Percentiles rank a stretch among this genome's conserved stretches.
phyloP scores from a whole-genome alignment of 2,888 invertebrate genomes.

The Amphipoea oculea region DNA sequence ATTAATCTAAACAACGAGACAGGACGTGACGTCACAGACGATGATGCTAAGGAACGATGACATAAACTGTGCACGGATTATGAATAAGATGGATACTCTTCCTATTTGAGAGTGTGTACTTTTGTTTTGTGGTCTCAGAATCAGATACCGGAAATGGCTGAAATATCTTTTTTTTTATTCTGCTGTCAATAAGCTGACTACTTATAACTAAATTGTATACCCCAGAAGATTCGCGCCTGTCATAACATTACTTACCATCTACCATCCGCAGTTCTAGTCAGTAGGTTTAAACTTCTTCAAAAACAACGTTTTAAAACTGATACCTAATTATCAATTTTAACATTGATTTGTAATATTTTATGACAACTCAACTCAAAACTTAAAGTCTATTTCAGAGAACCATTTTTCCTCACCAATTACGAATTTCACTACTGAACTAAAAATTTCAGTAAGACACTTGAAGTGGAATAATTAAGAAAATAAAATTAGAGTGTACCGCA shows the following conservation, averaged over 20 bases:
- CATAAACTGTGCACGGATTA: conserved; percentile 26
- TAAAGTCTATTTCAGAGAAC: neutral
- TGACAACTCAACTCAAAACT: neutral
- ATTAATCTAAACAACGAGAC: conserved; percentile 54
- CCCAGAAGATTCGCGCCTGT: neutral
- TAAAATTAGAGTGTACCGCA: conserved; percentile 50
- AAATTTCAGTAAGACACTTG: conserved; percentile 30
- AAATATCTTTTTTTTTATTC: neutral
- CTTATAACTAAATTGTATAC: neutral
- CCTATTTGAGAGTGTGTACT: neutral
- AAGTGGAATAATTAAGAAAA: conserved; percentile 52
- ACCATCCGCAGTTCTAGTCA: neutral
- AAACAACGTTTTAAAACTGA: neutral
- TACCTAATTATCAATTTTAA: neutral
- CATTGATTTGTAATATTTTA: neutral
- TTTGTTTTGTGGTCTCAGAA: neutral
- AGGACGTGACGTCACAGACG: conserved; percentile 42
- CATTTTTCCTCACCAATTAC: conserved; percentile 30
- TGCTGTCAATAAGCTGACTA: neutral
- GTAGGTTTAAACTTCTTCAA: neutral
- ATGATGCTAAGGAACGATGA: conserved; percentile 28
- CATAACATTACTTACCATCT: neutral
- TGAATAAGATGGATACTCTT: conserved; percentile 17
- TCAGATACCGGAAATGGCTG: neutral
- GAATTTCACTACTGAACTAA: conserved; percentile 11